Base-by-base conservation (phyloP, 2,888 invertebrate genomes). In the Orthosia gothica region DNA sequence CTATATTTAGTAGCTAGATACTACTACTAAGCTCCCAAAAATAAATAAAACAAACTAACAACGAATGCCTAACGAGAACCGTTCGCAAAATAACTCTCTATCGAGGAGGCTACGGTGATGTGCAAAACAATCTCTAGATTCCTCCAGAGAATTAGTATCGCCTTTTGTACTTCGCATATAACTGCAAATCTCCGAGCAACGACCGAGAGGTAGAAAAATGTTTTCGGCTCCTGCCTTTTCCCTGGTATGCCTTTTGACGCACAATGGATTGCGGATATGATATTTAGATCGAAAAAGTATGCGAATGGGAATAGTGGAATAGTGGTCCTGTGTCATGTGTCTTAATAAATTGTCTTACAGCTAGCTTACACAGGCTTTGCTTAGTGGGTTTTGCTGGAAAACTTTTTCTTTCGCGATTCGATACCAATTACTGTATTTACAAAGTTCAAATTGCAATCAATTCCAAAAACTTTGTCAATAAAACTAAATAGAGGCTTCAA, bases 251-350 rank as follows among this genome's bases (percentile, higher is more conserved):
- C 79, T 91, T 89, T 87, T 86, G 81, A 84, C 84, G 87, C 83
- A 86, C 88, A 88, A 89, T 84, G 88, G 86, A 91, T 90, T 88
- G 89, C 82, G 87, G 67, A 81, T 85, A 82, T 88, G 66, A 81
- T 84, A 80, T 84, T n/a, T 84, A 76, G 72, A 79, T 76, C 73
- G 78, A 85, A 86, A 85, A 86, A 84, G 13, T 83, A 76, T 77
- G 76, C 59, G 49, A 65, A 70, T 23, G 76, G 75, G 73, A 72
- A 76, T 23, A n/a, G n/a, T n/a, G n/a, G 68, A 55, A n/a, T n/a
- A n/a, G n/a, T 63, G 58, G 76, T 75, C 67, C 61, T 74, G 12
- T 77, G 71, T 76, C 72, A 74, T 64, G 18, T 66, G 49, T 74
- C 5, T 62, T 79, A 68, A 78, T 70, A 73, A 66, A 77, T 81